phyloP scores from a whole-genome alignment of 1,140 invertebrate species.

The Heliconius himera region DNA sequence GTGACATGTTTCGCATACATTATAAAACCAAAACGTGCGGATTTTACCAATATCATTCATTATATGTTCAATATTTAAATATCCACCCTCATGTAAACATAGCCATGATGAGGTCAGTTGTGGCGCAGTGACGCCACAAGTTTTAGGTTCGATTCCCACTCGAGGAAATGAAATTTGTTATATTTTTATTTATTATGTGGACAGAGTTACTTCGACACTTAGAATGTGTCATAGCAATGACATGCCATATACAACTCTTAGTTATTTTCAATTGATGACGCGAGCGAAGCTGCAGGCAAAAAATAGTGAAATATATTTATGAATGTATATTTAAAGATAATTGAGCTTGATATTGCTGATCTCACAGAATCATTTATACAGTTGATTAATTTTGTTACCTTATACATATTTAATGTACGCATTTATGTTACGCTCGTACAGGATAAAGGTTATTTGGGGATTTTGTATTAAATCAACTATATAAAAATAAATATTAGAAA shows the following conservation, averaged over 20 bases:
- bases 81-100: not conserved
- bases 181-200: no score
- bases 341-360: not conserved
- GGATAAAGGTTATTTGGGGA: no score
- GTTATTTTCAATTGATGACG: no score
- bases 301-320: no score
- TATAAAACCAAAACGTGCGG: not conserved
- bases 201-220: no score
- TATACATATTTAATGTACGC: not conserved
- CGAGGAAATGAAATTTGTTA: no score
- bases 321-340: not conserved
- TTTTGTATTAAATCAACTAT: no score
- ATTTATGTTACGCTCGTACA: not conserved
- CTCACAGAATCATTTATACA: not conserved
- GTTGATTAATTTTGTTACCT: not conserved
- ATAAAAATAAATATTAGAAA: no score
- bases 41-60: not conserved
- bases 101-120: not conserved
- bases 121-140: not conserved
- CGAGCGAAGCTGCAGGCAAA: no score
- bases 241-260: no score
- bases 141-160: no score
- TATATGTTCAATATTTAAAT: constrained; percentile 2
- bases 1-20: constrained; percentile 4
- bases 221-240: no score